These are phyloP conservation scores for Zeugodacus cucurbitae DNA, from an alignment of 1,140 invertebrate species.

Conservation along the genomic window DNA sequence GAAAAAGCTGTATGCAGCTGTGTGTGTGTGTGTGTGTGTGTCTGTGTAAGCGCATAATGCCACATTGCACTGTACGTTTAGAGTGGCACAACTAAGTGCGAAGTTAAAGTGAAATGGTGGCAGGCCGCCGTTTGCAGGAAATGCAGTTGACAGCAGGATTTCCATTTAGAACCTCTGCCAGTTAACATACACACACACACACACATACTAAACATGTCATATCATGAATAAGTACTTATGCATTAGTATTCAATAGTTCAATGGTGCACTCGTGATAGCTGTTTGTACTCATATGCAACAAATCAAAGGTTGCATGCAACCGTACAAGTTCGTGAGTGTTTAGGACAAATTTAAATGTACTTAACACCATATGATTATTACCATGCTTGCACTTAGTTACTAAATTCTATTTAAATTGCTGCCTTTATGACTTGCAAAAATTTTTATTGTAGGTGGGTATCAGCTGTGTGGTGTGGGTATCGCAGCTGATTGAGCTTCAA, in stretches of 20 bases:
- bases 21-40: background rate
- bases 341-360: conserved; percentile 31
- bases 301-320: background rate
- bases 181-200: background rate
- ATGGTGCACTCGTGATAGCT: background rate
- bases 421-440: too few species aligned
- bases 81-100: background rate
- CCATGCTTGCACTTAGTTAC: background rate
- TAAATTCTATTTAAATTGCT: background rate
- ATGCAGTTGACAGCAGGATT: conserved; percentile 29
- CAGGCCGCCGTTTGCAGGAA: conserved; percentile 14
- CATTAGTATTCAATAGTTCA: background rate
- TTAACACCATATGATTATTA: conserved; percentile 21
- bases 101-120: conserved; percentile 13
- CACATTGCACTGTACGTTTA: background rate
- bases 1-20: background rate
- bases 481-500: conserved; percentile 30
- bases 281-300: background rate
- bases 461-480: background rate
- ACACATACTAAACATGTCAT: background rate
- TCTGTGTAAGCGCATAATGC: background rate
- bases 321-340: background rate
- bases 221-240: background rate
- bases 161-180: background rate
- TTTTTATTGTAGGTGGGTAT: background rate